Evolutionary conservation across 2,888 invertebrate genomes (phyloP).

Genomic region (Drosophila subsilvestris): DNA sequence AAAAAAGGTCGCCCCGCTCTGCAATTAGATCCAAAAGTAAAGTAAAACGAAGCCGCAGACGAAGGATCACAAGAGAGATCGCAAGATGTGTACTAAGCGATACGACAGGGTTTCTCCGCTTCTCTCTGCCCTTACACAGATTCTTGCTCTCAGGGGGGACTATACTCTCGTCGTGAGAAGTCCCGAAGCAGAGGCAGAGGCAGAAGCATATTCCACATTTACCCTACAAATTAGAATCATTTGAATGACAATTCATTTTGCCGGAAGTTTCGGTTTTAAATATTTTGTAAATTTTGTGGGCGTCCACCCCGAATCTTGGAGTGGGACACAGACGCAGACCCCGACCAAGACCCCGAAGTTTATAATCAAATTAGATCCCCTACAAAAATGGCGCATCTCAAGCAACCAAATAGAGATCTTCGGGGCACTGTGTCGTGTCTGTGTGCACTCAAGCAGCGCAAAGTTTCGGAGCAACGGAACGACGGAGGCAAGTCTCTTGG

Average conservation of each 20-base stretch:
- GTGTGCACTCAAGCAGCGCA: constrained; percentile 61
- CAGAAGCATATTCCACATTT: constrained; percentile 28
- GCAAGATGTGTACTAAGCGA: constrained; percentile 53
- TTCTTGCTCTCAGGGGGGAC: constrained; percentile 9
- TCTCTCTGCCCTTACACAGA: constrained; percentile 30
- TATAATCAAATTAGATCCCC: constrained; percentile 53
- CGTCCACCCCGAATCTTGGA: constrained; percentile 46
- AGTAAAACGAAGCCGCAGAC: constrained; percentile 74
- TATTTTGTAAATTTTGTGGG: constrained; percentile 80
- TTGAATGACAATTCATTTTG: constrained; percentile 71
- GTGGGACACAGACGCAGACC: constrained; percentile 11
- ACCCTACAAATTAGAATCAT: constrained; percentile 55
- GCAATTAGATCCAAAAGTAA: constrained; percentile 70
- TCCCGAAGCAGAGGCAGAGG: constrained; percentile 14
- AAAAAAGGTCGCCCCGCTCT: constrained; percentile 64
- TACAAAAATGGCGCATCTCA: constrained; percentile 67
- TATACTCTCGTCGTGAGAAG: constrained; percentile 68
- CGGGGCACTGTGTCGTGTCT: constrained; percentile 11
- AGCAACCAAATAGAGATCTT: constrained; percentile 23
- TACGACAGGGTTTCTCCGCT: constrained; percentile 56
- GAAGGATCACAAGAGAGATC: constrained; percentile 68
- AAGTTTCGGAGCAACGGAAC: constrained; percentile 46
- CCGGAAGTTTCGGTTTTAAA: constrained; percentile 77
- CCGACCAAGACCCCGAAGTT: constrained; percentile 9
- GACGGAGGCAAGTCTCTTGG: constrained; percentile 60